Conservation (phyloP, 1,140 invertebrate species). For the Apis laboriosa region DNA sequence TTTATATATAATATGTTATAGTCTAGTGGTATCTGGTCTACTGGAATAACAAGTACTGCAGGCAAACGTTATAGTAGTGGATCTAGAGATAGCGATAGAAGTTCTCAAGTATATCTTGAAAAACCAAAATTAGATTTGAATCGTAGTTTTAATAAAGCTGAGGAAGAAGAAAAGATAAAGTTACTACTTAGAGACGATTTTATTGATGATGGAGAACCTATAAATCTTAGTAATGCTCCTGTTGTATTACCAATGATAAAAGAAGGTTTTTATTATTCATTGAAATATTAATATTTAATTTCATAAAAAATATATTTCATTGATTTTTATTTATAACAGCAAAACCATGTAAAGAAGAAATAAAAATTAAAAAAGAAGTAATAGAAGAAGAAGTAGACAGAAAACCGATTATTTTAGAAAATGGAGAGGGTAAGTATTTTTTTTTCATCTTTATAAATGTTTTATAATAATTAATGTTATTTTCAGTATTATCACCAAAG, state of each 20-base stretch:
- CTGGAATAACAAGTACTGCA: constrained; percentile 65
- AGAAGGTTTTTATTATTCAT: constrained; percentile 56
- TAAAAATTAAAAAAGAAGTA: constrained; percentile 1
- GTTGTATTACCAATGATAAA: constrained; percentile 69
- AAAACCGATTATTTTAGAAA: constrained; percentile 70
- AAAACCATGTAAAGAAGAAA: constrained; percentile 58
- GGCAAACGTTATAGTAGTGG: constrained; percentile 39
- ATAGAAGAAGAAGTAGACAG: constrained; percentile 43
- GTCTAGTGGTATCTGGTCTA: constrained; percentile 76
- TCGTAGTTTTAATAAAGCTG: constrained; percentile 69
- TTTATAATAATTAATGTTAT: constrained; percentile 15
- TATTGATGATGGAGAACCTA: constrained; percentile 67
- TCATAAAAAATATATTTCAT: neutral
- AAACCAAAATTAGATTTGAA: constrained; percentile 73
- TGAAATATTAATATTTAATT: too few species aligned
- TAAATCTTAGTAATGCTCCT: constrained; percentile 65
- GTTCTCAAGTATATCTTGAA: constrained; percentile 51
- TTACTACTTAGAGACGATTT: constrained; percentile 74
- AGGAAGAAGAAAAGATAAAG: constrained; percentile 74
- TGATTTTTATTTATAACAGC: constrained; percentile 40
- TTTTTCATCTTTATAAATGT: neutral
- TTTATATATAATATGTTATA: constrained; percentile 52
- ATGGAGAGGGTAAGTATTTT: constrained; percentile 68
- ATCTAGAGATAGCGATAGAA: constrained; percentile 53
- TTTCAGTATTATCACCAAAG: constrained; percentile 37